Evolutionary conservation across 1,140 invertebrate genomes (phyloP).

Genomic region (Aricia agestis): DNA sequence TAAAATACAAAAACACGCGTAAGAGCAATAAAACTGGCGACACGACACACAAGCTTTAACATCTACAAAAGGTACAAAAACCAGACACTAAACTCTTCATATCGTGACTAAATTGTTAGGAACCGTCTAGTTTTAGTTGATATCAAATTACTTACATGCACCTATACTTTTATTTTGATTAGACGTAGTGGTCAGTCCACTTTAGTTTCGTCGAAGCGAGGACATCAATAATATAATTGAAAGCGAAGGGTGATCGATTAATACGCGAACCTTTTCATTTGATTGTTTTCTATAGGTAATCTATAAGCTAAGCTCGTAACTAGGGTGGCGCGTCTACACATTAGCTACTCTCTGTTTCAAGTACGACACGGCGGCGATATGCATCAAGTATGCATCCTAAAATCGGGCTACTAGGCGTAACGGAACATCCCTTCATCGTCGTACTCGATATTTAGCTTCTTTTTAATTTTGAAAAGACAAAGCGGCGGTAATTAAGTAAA

Average conservation of each 20-base stretch:
- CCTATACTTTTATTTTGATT: conserved; percentile 25
- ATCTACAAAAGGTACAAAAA: conserved; percentile 62
- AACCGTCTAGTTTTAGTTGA: conserved; percentile 39
- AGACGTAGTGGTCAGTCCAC: not conserved
- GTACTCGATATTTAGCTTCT: not conserved
- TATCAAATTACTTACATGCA: conserved; percentile 47
- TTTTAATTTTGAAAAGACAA: not conserved
- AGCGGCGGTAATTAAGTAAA: not conserved
- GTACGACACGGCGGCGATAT: conserved; percentile 31
- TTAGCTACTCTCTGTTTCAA: conserved; percentile 10
- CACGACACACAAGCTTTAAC: conserved; percentile 69
- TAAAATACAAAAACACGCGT: conserved; percentile 46
- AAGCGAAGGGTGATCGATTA: conserved; percentile 52
- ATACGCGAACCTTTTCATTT: conserved; percentile 48
- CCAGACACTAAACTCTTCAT: conserved; percentile 47
- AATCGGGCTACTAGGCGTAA: conserved; percentile 30
- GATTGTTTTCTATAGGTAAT: conserved; percentile 42
- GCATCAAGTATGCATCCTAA: conserved; percentile 19
- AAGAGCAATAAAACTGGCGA: conserved; percentile 70
- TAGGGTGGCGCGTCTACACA: conserved; percentile 13
- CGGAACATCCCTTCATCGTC: conserved; percentile 38
- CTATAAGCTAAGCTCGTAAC: conserved; percentile 11
- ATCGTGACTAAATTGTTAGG: conserved; percentile 34
- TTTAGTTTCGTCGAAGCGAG: conserved; percentile 23
- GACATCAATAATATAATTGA: conserved; percentile 37